Evolutionary conservation across 2,113 vertebrate species (phyloP).

Genomic region (Smithornis capensis): DNA sequence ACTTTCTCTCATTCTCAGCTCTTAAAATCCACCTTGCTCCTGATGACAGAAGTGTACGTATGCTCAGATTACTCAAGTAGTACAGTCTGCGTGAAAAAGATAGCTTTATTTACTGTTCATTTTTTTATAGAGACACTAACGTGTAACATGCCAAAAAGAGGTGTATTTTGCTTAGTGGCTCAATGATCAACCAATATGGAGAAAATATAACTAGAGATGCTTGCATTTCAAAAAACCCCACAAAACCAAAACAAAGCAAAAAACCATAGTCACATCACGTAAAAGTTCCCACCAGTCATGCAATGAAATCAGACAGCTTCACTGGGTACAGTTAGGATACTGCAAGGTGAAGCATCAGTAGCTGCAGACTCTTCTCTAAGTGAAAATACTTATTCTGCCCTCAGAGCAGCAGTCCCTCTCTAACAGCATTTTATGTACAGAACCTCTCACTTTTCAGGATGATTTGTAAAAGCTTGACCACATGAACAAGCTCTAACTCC

Average conservation of each 20-base stretch:
- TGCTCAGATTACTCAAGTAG: neutral
- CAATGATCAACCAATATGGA: neutral
- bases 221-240: neutral
- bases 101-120: neutral
- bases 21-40: neutral
- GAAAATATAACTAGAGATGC: neutral
- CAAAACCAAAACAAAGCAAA: neutral
- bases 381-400: neutral
- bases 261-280: accelerated
- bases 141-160: neutral
- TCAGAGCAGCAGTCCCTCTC: neutral
- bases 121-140: neutral
- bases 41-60: neutral
- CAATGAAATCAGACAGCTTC: neutral
- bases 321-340: neutral
- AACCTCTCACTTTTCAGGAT: neutral
- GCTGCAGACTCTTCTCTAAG: neutral
- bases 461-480: neutral
- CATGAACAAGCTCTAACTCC: neutral
- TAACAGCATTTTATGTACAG: neutral
- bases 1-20: neutral
- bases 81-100: neutral
- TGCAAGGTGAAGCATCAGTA: neutral
- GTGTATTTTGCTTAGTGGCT: neutral
- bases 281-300: neutral